phyloP scores from a whole-genome alignment of 2,888 invertebrate genomes.

The Diploptera punctata region DNA sequence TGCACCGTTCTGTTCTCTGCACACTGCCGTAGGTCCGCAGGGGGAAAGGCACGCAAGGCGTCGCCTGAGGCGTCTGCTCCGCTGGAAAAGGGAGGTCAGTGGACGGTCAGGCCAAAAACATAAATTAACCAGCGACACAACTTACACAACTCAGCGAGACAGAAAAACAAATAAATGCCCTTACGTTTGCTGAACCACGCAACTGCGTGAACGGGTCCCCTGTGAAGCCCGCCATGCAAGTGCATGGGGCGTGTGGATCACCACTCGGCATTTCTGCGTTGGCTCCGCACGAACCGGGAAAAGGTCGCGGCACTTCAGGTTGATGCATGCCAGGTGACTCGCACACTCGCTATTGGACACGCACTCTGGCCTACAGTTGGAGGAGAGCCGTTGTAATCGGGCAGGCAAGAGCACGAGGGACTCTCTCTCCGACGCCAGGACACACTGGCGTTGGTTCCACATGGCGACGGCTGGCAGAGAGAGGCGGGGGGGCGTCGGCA shows the following conservation, averaged over 20 bases:
- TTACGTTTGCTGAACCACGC: constrained; percentile 50
- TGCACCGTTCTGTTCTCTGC: constrained; percentile 46
- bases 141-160: neutral
- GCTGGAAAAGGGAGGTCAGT: constrained; percentile 47
- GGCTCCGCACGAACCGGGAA: constrained; percentile 71
- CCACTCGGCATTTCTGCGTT: constrained; percentile 77
- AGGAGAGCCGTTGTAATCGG: too few species aligned
- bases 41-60: constrained; percentile 72
- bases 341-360: constrained; percentile 72
- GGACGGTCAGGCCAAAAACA: constrained; percentile 64
- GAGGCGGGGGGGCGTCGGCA: constrained; percentile 39
- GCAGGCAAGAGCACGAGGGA: constrained; percentile 74
- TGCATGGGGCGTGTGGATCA: constrained; percentile 77
- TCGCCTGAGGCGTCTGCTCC: constrained; percentile 62
- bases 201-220: constrained; percentile 81
- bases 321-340: constrained; percentile 70
- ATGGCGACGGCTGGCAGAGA: constrained; percentile 53
- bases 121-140: neutral
- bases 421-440: constrained; percentile 75
- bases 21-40: constrained; percentile 68
- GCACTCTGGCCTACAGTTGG: too few species aligned
- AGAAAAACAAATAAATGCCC: too few species aligned
- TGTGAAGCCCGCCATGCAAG: constrained; percentile 69
- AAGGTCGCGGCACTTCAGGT: constrained; percentile 57
- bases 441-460: constrained; percentile 62